phyloP scores from a whole-genome alignment of 1,140 invertebrate species.

The Nephila pilipes region DNA sequence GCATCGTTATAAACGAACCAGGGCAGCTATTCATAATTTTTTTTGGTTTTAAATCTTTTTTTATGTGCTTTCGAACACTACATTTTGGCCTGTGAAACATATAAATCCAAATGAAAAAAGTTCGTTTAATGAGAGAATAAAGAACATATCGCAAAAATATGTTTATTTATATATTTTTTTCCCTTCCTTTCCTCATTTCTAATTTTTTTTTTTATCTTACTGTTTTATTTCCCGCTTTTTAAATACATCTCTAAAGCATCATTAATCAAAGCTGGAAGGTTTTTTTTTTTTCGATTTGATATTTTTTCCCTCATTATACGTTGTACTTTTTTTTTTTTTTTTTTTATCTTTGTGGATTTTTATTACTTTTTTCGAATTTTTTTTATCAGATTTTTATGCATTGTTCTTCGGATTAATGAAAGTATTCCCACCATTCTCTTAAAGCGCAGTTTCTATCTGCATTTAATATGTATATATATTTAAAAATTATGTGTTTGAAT shows the following conservation, averaged over 20 bases:
- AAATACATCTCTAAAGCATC: constrained; percentile 39
- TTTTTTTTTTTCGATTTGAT: background rate
- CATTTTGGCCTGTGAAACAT: constrained; percentile 47
- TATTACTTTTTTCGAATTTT: background rate
- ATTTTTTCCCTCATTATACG: constrained; percentile 38
- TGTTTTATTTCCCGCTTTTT: background rate
- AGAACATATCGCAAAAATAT: constrained; percentile 47
- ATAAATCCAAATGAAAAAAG: constrained; percentile 42
- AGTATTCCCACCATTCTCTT: background rate
- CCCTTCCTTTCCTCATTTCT: constrained; percentile 9
- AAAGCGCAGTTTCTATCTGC: background rate
- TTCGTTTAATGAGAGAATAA: constrained; percentile 48
- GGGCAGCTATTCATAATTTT: background rate
- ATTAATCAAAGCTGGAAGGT: constrained; percentile 54
- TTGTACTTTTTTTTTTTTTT: constrained; percentile 13
- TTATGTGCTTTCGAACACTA: background rate
- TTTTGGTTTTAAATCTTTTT: background rate
- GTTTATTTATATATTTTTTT: constrained; percentile 18
- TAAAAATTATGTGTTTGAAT: background rate
- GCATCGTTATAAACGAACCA: constrained; percentile 11
- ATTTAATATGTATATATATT: background rate
- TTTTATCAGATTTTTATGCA: constrained; percentile 51
- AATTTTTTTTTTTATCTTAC: background rate
- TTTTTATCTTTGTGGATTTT: background rate
- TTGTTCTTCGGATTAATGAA: constrained; percentile 44